Evolutionary conservation across 2,113 vertebrate genomes (phyloP).

Genomic region (Syngnathoides biaculeatus): DNA sequence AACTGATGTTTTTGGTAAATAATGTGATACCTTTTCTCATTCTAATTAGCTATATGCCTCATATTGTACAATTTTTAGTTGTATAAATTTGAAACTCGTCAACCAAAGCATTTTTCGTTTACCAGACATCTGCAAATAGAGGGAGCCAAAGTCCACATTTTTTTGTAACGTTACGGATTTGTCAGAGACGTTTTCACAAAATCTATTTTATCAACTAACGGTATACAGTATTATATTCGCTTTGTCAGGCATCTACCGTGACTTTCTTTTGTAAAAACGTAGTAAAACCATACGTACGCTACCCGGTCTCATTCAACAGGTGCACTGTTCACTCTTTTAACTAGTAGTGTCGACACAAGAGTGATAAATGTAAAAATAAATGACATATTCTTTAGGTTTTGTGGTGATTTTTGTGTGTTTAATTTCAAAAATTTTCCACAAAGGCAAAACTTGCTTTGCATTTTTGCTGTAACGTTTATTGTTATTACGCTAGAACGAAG

Average conservation of each 20-base stretch:
- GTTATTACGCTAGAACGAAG: constrained; percentile 13
- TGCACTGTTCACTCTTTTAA: not conserved
- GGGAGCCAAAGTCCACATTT: not conserved
- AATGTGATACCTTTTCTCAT: not conserved
- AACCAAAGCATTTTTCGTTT: not conserved
- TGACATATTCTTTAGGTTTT: not conserved
- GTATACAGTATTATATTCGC: too few species aligned
- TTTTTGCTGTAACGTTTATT: not conserved
- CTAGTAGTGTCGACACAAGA: not conserved
- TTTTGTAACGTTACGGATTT: not conserved
- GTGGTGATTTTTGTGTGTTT: not conserved
- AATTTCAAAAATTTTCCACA: not conserved
- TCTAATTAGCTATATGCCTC: not conserved
- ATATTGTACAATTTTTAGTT: not conserved
- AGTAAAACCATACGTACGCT: not conserved
- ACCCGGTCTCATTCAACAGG: not conserved
- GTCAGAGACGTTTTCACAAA: not conserved
- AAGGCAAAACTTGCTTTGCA: not conserved
- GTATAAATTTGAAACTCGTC: not conserved
- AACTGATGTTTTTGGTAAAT: not conserved
- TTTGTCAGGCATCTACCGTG: not conserved
- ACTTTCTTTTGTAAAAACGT: not conserved
- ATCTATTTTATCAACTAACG: not conserved
- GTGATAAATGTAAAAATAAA: not conserved
- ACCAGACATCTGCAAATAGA: not conserved